Evolutionary conservation across 2,888 invertebrate genomes (phyloP).

Genomic region (Plebejus melissa): DNA sequence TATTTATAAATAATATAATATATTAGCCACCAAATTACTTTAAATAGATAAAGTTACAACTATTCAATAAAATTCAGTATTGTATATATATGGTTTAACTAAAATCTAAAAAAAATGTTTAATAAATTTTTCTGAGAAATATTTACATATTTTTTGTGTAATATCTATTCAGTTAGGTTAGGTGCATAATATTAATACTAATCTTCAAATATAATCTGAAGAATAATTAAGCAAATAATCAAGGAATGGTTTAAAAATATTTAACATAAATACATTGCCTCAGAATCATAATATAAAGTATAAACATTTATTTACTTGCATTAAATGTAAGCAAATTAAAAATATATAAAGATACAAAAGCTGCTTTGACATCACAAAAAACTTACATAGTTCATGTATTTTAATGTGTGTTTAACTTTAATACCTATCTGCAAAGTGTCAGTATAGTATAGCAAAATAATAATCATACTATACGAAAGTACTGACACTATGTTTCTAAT

Average conservation of each 20-base stretch:
- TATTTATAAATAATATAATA: background rate
- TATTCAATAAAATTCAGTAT: background rate
- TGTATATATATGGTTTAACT: background rate
- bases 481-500: background rate
- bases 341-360: constrained; percentile 19
- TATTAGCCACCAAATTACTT: constrained; percentile 1
- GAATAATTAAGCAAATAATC: background rate
- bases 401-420: background rate
- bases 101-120: background rate
- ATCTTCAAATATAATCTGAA: background rate
- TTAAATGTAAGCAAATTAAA: background rate
- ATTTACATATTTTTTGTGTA: background rate
- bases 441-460: background rate
- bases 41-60: background rate
- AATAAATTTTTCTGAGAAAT: background rate
- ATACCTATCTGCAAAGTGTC: background rate
- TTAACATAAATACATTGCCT: background rate
- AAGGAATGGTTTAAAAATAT: constrained; percentile 1
- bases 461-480: background rate
- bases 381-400: background rate
- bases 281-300: background rate
- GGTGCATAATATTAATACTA: background rate
- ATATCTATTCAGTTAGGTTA: background rate
- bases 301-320: background rate
- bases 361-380: constrained; percentile 24